Evolutionary conservation across 2,797 vertebrate genomes (phyloP).

Genomic region (Benthosema pterotum): DNA sequence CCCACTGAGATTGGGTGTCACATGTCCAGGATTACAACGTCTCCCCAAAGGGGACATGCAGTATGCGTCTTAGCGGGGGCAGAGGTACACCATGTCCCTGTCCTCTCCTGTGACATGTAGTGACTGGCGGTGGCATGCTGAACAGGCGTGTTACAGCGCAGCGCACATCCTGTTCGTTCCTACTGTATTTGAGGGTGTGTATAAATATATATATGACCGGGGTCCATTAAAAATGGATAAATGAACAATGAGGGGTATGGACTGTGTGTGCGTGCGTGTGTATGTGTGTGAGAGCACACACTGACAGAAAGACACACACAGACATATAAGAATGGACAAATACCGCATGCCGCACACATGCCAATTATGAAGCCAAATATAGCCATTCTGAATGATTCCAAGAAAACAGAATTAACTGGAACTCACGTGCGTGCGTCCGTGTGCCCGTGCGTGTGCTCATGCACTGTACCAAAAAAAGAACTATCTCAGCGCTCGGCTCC

Average conservation of each 20-base stretch:
- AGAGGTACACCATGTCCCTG: constrained; percentile 35
- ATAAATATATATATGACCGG: no score
- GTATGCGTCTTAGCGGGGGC: constrained; percentile 45
- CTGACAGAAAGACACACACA: not conserved
- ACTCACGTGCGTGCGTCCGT: no score
- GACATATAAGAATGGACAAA: no score
- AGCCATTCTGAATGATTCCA: not conserved
- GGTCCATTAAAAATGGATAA: no score
- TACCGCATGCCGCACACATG: no score
- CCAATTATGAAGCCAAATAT: not conserved
- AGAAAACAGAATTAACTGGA: no score
- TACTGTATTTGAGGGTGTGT: no score
- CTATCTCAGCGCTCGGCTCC: no score
- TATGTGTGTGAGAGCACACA: not conserved
- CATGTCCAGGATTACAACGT: constrained; percentile 55
- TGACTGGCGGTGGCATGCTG: constrained; percentile 18
- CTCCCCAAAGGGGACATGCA: constrained; percentile 54
- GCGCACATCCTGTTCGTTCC: not conserved
- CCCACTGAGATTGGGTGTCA: constrained; percentile 59
- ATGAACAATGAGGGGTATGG: no score
- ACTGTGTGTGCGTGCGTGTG: not conserved
- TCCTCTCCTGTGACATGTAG: constrained; percentile 7
- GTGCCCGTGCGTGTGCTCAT: no score
- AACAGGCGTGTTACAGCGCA: constrained; percentile 11
- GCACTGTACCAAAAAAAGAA: no score